These are phyloP conservation scores for Thera obeliscata DNA, from an alignment of 2,888 invertebrate species.

Conservation along the genomic window DNA sequence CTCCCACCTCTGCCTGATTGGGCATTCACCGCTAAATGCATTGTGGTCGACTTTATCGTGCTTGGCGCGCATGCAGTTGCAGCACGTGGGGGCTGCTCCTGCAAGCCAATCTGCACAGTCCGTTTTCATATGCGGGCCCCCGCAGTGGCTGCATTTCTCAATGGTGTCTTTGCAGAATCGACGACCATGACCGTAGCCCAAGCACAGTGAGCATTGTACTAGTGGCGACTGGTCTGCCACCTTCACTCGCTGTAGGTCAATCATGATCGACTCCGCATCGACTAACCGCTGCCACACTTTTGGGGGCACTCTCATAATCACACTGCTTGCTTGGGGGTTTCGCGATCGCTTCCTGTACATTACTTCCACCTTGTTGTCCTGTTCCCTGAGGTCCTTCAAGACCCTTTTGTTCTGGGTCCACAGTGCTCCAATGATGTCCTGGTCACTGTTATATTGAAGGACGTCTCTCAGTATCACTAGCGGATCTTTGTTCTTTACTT, in stretches of 20 bases:
- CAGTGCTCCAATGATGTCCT: background rate
- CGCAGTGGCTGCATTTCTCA: background rate
- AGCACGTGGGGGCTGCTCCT: background rate
- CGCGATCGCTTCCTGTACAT: background rate
- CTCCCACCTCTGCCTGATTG: background rate
- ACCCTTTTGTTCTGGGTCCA: background rate
- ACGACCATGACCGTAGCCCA: too few species aligned
- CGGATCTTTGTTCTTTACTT: background rate
- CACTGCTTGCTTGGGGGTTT: background rate
- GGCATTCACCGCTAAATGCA: background rate
- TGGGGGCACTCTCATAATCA: background rate
- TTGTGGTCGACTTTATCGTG: background rate
- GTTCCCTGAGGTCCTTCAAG: background rate
- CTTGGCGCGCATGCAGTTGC: background rate
- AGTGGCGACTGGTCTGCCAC: background rate
- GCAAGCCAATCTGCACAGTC: too few species aligned
- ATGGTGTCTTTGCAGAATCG: background rate
- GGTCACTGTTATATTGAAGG: background rate
- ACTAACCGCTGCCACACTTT: background rate
- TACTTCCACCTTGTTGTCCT: too few species aligned
- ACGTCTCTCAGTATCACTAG: background rate
- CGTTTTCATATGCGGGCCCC: background rate
- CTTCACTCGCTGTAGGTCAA: constrained; percentile 3
- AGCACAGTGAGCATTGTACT: too few species aligned
- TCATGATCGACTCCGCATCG: background rate